Evolutionary conservation across 2,888 invertebrate species (phyloP), one percentile per base, ranked within the genome.

Genomic region (Bembecia ichneumoniformis): DNA sequence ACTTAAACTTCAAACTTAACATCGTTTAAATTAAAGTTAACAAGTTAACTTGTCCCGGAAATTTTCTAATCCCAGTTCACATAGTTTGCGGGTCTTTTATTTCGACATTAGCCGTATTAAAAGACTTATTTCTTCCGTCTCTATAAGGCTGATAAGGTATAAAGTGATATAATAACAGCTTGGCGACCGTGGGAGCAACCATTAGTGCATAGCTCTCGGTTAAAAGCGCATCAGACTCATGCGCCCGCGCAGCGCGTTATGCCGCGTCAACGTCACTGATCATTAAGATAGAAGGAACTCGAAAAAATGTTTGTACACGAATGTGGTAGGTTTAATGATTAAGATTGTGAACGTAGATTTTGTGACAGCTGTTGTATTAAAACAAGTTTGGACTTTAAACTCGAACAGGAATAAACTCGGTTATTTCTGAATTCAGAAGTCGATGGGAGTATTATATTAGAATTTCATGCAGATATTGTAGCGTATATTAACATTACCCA

Each of bases 171-270:
- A 68, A 68, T 66, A 62, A 63, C 55, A 53, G 53, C 59, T 28
- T 40, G 11, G 58, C 56, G 55, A 58, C 64, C 72, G 75, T 77
- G 77, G 73, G 77, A 77, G 64, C 62, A 50, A 43, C 52, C 52
- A 57, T 55, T 56, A 56, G 48, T 50, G 43, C 49, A 51, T 11
- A 56, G 54, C 52, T 60, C 52, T 60, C 52, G 55, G 55, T 79
- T 74, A 77, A 75, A 77, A 78, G 66, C 63, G 67, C 78, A 78
- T 77, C 74, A 79, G 58, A n/a, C 40, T 40, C 14, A 40, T 14
- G 40, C 40, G 14, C 13, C 40, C 40, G 40, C 28, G 28, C 28
- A 28, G 28, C 9, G 28, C 28, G 28, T 28, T 40, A 40, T 36
- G 49, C 51, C 20, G 50, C 14, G 49, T 40, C 49, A 54, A 55